phyloP scores from a whole-genome alignment of 2,797 vertebrate genomes.

The Ptychadena robeensis region DNA sequence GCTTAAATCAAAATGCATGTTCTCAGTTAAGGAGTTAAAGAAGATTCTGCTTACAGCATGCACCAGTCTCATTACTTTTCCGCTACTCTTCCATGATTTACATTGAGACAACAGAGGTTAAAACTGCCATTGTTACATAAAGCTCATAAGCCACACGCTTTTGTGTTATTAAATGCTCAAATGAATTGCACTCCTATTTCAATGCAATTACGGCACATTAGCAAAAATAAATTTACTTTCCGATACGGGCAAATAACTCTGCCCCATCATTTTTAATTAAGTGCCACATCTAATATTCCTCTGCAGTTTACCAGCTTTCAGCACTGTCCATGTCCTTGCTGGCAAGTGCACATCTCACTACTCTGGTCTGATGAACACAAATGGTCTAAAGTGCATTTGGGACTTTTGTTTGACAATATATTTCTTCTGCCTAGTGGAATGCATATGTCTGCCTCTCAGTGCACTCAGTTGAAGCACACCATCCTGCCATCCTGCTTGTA shows the following conservation, averaged over 20 bases:
- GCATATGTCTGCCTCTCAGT: background rate
- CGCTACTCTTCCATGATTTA: background rate
- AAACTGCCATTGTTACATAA: constrained; percentile 36
- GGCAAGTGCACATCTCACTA: background rate
- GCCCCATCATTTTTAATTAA: constrained; percentile 52
- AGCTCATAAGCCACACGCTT: constrained; percentile 12
- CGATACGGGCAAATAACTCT: constrained; percentile 52
- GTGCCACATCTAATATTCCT: constrained; percentile 55
- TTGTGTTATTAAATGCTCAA: constrained; percentile 49
- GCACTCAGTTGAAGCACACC: background rate
- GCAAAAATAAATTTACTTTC: constrained; percentile 59
- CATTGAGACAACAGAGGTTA: constrained; percentile 39
- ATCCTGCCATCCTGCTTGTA: background rate
- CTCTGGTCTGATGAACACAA: constrained; percentile 7
- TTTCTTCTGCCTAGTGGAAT: background rate
- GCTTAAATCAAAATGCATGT: background rate
- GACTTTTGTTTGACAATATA: background rate
- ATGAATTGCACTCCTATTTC: constrained; percentile 50
- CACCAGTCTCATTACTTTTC: background rate
- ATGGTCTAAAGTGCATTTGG: background rate
- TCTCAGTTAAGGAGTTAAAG: background rate
- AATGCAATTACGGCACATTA: constrained; percentile 58
- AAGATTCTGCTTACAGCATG: background rate
- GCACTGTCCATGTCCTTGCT: constrained; percentile 9
- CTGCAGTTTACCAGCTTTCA: constrained; percentile 11